phyloP scores from a whole-genome alignment of 1,140 invertebrate species.

The Lepidostoma basale region DNA sequence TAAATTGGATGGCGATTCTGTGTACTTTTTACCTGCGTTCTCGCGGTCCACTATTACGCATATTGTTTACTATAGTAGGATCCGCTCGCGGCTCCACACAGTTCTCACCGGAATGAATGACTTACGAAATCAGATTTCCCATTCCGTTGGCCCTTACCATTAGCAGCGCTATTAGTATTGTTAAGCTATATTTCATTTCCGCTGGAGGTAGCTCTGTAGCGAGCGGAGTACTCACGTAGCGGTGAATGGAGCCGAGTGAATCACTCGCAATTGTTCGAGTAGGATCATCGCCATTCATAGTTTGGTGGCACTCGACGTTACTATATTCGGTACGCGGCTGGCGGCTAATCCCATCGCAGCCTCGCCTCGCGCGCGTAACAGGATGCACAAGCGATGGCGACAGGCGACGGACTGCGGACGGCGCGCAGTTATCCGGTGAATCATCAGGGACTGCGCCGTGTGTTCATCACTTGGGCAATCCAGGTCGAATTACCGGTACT shows the following conservation, averaged over 20 bases:
- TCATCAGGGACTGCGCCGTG: background rate
- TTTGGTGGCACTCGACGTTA: constrained; percentile 3
- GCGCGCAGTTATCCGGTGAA: constrained; percentile 4
- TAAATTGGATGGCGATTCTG: too few relatives aligned
- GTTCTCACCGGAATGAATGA: background rate
- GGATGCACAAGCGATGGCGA: constrained; percentile 16
- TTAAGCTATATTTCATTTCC: constrained; percentile 29
- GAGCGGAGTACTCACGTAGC: constrained; percentile 8
- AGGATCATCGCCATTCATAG: constrained; percentile 29
- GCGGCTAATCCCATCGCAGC: background rate
- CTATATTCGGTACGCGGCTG: constrained; percentile 8
- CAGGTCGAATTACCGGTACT: too few relatives aligned
- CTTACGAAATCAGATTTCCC: constrained; percentile 2
- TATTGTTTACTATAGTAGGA: too few relatives aligned
- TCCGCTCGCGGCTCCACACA: too few relatives aligned
- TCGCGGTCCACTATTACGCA: too few relatives aligned
- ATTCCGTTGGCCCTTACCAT: background rate
- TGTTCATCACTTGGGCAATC: too few relatives aligned
- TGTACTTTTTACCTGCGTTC: too few relatives aligned
- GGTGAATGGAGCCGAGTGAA: constrained; percentile 24
- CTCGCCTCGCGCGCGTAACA: background rate
- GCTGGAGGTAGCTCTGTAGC: constrained; percentile 1
- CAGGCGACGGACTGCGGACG: too few relatives aligned
- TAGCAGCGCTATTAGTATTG: constrained; percentile 8
- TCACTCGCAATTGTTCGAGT: constrained; percentile 19